phyloP scores from a whole-genome alignment of 2,888 invertebrate genomes.

The Branchipolynoe longqiensis region DNA sequence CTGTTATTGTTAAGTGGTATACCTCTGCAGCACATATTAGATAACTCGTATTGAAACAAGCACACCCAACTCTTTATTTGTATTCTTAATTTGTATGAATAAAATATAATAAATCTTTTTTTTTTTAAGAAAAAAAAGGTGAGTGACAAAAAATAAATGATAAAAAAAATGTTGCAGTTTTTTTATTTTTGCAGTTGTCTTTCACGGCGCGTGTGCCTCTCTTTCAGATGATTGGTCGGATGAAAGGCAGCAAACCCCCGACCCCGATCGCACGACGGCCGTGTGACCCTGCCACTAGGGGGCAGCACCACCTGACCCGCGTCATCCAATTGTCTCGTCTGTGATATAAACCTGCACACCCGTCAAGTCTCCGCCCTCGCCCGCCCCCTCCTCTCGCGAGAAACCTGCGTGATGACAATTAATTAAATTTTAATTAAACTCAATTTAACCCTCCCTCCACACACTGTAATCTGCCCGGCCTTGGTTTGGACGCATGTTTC shows the following conservation, averaged over 20 bases:
- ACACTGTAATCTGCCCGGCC: no score
- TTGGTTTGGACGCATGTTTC: not conserved
- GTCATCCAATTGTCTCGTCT: slow-evolving; percentile 45
- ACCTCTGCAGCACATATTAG: no score
- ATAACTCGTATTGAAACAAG: no score
- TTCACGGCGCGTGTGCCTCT: slow-evolving; percentile 39
- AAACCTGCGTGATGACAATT: not conserved
- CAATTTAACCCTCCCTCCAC: no score
- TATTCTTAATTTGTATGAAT: not conserved
- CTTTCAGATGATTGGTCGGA: slow-evolving; percentile 49
- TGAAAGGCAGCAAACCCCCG: slow-evolving; percentile 40
- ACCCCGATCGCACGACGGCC: slow-evolving; percentile 13
- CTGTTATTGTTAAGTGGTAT: no score
- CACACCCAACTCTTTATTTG: not conserved
- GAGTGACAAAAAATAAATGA: no score
- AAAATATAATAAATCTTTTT: not conserved
- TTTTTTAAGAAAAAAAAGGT: slow-evolving; percentile 4
- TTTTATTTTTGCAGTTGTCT: not conserved
- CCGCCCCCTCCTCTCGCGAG: slow-evolving; percentile 1
- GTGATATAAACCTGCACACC: no score
- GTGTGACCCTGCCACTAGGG: not conserved
- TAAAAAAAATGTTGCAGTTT: slow-evolving; percentile 1
- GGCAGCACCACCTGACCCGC: slow-evolving; percentile 34
- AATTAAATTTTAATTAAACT: not conserved
- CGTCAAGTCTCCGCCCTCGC: slow-evolving; percentile 42